Conservation (phyloP, 2,113 vertebrate genomes). For the Sinocyclocheilus maitianheensis region DNA sequence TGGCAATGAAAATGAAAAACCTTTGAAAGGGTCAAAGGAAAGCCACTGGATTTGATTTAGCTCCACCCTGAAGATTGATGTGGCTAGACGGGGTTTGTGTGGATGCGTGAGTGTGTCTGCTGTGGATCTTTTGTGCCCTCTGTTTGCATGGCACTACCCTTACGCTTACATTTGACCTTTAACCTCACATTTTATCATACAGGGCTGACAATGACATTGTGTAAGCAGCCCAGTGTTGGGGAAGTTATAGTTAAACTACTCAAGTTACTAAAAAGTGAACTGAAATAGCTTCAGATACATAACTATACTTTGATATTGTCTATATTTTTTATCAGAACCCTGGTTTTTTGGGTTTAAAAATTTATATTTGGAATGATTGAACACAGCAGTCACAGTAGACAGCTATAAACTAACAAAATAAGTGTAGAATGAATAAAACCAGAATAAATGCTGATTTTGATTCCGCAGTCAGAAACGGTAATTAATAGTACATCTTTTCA, state of each 20-base stretch:
- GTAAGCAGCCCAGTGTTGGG: not conserved
- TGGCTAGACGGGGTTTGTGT: conserved; percentile 24
- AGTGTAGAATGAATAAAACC: not conserved
- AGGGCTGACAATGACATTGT: not conserved
- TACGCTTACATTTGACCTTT: conserved; percentile 12
- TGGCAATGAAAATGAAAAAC: conserved; percentile 96
- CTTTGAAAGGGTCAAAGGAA: conserved; percentile 83
- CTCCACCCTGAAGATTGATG: conserved; percentile 56
- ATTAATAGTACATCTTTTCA: not conserved
- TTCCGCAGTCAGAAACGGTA: not conserved
- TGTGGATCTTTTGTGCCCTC: conserved; percentile 18
- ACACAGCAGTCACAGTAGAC: not conserved
- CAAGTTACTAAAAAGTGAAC: not conserved
- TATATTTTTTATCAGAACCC: not conserved
- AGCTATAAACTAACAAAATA: not conserved
- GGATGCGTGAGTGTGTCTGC: not conserved
- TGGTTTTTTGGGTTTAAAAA: not conserved
- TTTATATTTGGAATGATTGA: not conserved
- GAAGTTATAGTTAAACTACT: not conserved
- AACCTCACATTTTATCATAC: not conserved
- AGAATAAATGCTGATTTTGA: not conserved
- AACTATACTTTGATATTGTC: not conserved
- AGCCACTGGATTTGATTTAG: conserved; percentile 75
- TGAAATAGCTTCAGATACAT: not conserved
- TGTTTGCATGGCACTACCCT: not conserved